Percentiles rank a stretch among this genome's conserved stretches.
These are phyloP conservation scores for Allobates femoralis DNA, from an alignment of 2,797 vertebrate species.

Conservation along the genomic window DNA sequence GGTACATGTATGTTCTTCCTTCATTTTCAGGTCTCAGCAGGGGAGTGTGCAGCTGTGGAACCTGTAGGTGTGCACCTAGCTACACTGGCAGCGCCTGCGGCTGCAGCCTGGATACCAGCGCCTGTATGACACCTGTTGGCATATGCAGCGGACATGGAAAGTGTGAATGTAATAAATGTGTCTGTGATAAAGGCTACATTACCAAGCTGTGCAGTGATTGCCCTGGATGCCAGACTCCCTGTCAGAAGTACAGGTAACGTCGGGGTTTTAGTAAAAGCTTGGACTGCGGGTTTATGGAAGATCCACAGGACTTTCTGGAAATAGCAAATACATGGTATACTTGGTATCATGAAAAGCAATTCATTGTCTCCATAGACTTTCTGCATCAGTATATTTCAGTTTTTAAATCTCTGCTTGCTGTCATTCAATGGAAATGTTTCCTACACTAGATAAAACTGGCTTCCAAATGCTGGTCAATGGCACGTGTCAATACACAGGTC, in stretches of 20 bases:
- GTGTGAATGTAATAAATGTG: conserved; percentile 78
- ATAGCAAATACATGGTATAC: too few relatives aligned
- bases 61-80: conserved; percentile 69
- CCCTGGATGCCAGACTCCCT: conserved; percentile 65
- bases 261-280: too few relatives aligned
- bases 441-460: too few relatives aligned
- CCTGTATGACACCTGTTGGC: conserved; percentile 61
- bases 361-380: too few relatives aligned
- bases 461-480: too few relatives aligned
- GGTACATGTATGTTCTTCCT: neutral
- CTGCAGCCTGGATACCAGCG: conserved; percentile 68
- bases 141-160: conserved; percentile 74
- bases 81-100: conserved; percentile 74
- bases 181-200: conserved; percentile 69
- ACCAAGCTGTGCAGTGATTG: conserved; percentile 72
- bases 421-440: too few relatives aligned
- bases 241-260: conserved; percentile 72
- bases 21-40: conserved; percentile 36
- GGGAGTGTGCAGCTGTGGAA: conserved; percentile 72
- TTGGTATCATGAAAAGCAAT: too few relatives aligned
- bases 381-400: too few relatives aligned
- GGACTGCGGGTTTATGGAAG: neutral
- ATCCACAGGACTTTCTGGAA: too few relatives aligned
- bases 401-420: too few relatives aligned
- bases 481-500: too few relatives aligned